Evolutionary conservation across 2,888 invertebrate species (phyloP), one percentile per base, ranked within the genome.

Genomic region (Bhutanitis thaidina): DNA sequence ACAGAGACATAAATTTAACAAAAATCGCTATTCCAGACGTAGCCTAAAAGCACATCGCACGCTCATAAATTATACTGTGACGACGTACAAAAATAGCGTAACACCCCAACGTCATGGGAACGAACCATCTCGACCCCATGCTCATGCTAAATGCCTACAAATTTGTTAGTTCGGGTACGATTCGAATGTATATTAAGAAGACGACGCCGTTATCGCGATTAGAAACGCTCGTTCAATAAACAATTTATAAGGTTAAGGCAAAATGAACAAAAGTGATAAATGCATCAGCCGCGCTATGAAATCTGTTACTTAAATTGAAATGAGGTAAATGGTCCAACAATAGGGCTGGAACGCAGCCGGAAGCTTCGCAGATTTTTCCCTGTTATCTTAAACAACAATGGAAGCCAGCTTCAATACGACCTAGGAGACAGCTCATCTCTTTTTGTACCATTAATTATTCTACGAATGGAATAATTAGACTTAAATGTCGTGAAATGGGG

Each of bases 81-180:
- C 81, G 79, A 81, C 79, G 69, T 74, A 83, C 85, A 80, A 83
- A 88, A 88, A 88, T 88, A 88, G 88, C 88, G 83, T 83, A 80
- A 77, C 88, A 84, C 87, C 86, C 87, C 77, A 77, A 77, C 67
- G 61, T 70, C 86, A 85, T 88, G 88, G 85, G 87, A 88, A 88
- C 84, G 62, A 65, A 62, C 69, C 67, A 57, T 54, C 12, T 7
- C 57, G 55, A 65, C 66, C 71, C 71, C 75, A 67, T 63, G 67
- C 69, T 68, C 70, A 61, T 69, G 79, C 79, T 83, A 83, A 84
- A 85, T 79, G 78, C 73, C 78, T 79, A 83, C 87, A 83, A 86
- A 86, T 34, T 34, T 34, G 71, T 73, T 77, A 20, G 76, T 69
- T 70, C 64, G 67, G 62, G 67, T 65, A 69, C 74, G 69, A 84